Evolutionary conservation across 1,140 invertebrate genomes (phyloP), one percentile per base, ranked within the genome.

Genomic region (Nomia melanderi): DNA sequence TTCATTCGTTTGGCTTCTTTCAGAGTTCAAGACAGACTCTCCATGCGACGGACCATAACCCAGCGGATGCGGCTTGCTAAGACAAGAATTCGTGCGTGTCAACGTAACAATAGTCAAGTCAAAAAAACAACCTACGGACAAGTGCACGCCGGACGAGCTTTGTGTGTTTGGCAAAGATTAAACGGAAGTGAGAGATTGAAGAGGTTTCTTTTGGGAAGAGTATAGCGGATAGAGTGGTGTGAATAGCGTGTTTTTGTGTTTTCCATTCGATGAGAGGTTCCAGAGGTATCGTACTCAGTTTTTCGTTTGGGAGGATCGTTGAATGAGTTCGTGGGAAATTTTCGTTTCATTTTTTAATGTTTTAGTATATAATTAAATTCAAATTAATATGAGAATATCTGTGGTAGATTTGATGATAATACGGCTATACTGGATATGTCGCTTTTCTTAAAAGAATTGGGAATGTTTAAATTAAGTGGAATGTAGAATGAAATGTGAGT

Each of bases 71-170:
- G 59, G 47, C 23, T 83, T 75, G 47, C 47, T 84, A 73, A 63
- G 36, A 84, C 70, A 84, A 66, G 41, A 60, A 76, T 74, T n/a
- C 76, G 77, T 82, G 81, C 77, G 72, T 54, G 14, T 36, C 41
- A 84, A 84, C 66, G 50, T 60, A 65, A 84, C 36, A 78, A 64
- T 39, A 76, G 50, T 54, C 44, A 41, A 77, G n/a, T n/a, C 41
- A 72, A 50, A 50, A n/a, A n/a, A n/a, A n/a, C n/a, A n/a, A 75
- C 54, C 62, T 75, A 75, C 56, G 59, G 20, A 60, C 57, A 71
- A n/a, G 17, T 54, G 66, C 67, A 77, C 63, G 65, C 29, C 65
- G 57, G 33, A 70, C 53, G 54, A 72, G 27, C 44, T 72, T 36
- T 63, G 17, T 70, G 44, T 70, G 4, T 36, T 5, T 36, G 8